These are phyloP conservation scores for Dromiciops gliroides DNA, from an alignment of 2,113 vertebrate species.

Conservation along the genomic window DNA sequence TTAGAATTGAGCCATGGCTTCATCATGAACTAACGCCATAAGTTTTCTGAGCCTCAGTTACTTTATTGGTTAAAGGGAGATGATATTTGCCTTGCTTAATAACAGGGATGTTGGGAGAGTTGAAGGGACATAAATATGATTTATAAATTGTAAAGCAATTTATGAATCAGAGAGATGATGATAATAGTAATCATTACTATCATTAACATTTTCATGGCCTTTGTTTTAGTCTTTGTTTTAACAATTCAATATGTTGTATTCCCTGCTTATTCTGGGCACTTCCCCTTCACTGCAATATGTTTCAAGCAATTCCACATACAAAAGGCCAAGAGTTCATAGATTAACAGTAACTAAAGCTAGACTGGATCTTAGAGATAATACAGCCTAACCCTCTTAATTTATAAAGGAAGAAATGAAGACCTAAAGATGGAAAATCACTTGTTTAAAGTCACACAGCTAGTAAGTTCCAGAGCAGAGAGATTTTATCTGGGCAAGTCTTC, in stretches of 20 bases:
- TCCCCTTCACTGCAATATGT: not conserved
- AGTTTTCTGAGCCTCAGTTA: not conserved
- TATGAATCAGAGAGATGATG: not conserved
- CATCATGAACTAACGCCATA: accelerated
- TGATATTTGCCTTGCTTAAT: not conserved
- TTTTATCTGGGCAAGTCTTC: slow-evolving; percentile 74
- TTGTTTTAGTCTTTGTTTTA: not conserved
- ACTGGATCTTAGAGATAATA: not conserved
- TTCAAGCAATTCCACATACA: not conserved
- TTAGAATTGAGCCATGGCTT: accelerated
- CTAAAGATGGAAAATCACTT: not conserved
- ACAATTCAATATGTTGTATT: not conserved
- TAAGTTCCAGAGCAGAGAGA: slow-evolving; percentile 21
- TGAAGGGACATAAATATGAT: not conserved
- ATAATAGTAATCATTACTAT: not conserved
- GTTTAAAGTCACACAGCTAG: not conserved
- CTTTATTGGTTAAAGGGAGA: not conserved
- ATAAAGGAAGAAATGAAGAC: not conserved
- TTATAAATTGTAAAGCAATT: not conserved
- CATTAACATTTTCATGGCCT: not conserved
- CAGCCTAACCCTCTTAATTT: not conserved
- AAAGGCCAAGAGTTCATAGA: not conserved
- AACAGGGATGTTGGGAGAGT: not conserved
- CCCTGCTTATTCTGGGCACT: not conserved
- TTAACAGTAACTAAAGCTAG: not conserved